Conservation (phyloP, 2,888 invertebrate genomes). For the Pherbina coryleti region DNA sequence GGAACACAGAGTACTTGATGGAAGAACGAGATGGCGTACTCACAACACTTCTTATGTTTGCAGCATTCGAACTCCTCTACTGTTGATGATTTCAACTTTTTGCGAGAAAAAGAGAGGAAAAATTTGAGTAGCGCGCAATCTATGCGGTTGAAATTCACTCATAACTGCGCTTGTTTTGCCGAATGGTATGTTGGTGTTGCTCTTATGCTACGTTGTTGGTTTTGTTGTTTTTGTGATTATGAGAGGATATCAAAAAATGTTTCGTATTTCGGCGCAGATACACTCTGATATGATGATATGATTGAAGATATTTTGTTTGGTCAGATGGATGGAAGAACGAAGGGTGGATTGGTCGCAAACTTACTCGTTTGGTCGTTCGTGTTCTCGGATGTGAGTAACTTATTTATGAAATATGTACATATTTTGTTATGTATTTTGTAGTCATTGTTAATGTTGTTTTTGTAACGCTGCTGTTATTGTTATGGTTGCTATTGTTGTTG, state of each 20-base stretch:
- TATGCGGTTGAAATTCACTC: constrained; percentile 22
- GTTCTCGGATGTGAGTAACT: constrained; percentile 27
- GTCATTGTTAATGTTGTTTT: constrained; percentile 16
- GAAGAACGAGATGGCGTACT: background rate
- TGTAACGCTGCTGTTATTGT: constrained; percentile 10
- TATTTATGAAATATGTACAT: constrained; percentile 65
- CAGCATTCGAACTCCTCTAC: no score
- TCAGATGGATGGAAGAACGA: background rate
- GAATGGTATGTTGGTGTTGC: constrained; percentile 44
- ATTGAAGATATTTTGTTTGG: constrained; percentile 54
- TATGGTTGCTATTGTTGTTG: constrained; percentile 39
- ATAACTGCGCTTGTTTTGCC: constrained; percentile 13
- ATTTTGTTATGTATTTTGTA: constrained; percentile 36
- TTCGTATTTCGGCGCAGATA: constrained; percentile 34
- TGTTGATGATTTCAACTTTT: no score
- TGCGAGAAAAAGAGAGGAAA: constrained; percentile 16
- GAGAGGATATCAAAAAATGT: constrained; percentile 62
- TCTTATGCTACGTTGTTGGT: constrained; percentile 49
- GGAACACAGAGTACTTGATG: background rate
- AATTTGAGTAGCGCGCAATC: background rate
- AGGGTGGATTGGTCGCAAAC: constrained; percentile 24
- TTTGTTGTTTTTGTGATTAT: constrained; percentile 59
- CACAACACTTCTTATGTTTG: background rate
- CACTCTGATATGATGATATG: constrained; percentile 63
- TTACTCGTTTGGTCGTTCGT: constrained; percentile 27